Evolutionary conservation across 2,113 vertebrate genomes (phyloP).

Genomic region (Larimichthys polyactis): DNA sequence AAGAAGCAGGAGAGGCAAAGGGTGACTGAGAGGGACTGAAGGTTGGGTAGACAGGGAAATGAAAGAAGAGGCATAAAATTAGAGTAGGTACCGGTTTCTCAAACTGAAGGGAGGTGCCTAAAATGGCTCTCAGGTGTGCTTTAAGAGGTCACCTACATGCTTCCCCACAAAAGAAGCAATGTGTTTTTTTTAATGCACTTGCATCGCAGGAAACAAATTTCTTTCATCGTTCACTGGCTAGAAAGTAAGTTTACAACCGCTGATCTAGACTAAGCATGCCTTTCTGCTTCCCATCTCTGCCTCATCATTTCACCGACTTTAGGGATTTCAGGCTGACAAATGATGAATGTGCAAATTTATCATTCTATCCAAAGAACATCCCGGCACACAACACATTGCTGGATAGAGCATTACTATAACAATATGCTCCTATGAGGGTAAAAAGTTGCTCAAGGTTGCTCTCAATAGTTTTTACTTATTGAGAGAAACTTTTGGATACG

Average conservation of each 20-base stretch:
- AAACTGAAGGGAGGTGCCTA: not conserved
- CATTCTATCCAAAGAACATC: constrained; percentile 32
- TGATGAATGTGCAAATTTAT: constrained; percentile 60
- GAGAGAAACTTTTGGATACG: not conserved
- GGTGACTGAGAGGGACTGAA: constrained; percentile 25
- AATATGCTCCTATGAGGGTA: constrained; percentile 18
- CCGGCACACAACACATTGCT: not conserved
- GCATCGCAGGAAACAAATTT: constrained; percentile 19
- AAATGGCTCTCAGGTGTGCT: constrained; percentile 35
- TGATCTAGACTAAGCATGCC: constrained; percentile 40
- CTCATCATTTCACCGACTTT: constrained; percentile 50
- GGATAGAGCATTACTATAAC: constrained; percentile 26
- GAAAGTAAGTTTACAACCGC: constrained; percentile 47
- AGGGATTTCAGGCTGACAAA: constrained; percentile 60
- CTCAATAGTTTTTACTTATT: not conserved
- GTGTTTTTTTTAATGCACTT: constrained; percentile 15
- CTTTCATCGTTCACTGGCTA: constrained; percentile 19
- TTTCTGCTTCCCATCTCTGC: constrained; percentile 44
- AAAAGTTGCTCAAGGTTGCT: not conserved
- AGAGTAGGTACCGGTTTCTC: not conserved
- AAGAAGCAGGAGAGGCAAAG: constrained; percentile 41
- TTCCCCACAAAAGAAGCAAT: constrained; percentile 19
- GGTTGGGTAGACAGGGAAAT: constrained; percentile 21
- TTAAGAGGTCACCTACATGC: constrained; percentile 40
- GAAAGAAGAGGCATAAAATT: constrained; percentile 9